A percentile compares a stretch with the other conserved stretches of the same genome.
Evolutionary conservation across 2,888 invertebrate genomes (phyloP).

Genomic region (Pilophorus perplexus): DNA sequence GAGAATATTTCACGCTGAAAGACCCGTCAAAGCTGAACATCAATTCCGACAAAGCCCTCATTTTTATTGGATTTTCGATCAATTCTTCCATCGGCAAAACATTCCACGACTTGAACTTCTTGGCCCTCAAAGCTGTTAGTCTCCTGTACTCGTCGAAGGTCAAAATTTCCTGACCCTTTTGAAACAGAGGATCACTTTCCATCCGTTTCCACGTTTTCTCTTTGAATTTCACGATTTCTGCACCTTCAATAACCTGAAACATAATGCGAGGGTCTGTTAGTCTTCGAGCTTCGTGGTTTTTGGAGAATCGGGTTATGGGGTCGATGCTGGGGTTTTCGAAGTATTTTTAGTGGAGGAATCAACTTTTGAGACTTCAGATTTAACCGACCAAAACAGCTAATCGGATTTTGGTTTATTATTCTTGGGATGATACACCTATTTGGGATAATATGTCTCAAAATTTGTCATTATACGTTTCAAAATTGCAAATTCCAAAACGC

Average conservation of each 20-base stretch:
- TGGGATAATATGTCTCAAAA: no score
- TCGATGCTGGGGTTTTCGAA: no score
- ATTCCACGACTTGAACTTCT: conserved; percentile 64
- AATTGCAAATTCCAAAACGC: no score
- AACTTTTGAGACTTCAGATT: no score
- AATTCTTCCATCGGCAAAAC: conserved; percentile 60
- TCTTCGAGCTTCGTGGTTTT: no score
- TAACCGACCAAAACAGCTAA: no score
- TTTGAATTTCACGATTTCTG: conserved; percentile 19
- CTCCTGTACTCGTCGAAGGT: conserved; percentile 60
- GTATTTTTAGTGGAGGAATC: no score
- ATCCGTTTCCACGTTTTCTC: conserved; percentile 56
- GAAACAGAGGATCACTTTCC: conserved; percentile 61
- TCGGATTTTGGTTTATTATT: no score
- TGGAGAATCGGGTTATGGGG: no score
- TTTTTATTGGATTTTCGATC: conserved; percentile 44
- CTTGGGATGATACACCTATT: no score
- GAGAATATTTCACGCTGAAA: conserved; percentile 51
- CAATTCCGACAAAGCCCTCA: conserved; percentile 45
- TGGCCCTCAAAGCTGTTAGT: conserved; percentile 60
- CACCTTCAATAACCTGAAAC: conserved; percentile 23
- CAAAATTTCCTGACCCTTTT: conserved; percentile 55
- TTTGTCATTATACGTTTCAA: no score
- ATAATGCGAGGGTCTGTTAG: no score
- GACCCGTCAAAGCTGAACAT: conserved; percentile 53